Evolutionary conservation across 1,140 invertebrate genomes (phyloP).

Genomic region (Elymnias hypermnestra): DNA sequence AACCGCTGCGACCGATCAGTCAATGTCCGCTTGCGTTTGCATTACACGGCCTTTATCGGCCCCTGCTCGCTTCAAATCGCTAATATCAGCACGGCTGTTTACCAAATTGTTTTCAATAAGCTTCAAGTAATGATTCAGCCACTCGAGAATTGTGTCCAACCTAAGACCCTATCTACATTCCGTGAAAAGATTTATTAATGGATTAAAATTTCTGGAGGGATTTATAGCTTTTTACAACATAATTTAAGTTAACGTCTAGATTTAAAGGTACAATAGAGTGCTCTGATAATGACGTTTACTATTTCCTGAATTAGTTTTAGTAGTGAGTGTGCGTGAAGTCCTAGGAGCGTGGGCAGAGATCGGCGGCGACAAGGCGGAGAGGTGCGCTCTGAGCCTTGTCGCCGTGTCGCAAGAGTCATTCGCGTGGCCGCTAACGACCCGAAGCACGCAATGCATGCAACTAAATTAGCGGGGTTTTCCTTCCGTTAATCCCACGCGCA

Average conservation of each 20-base stretch:
- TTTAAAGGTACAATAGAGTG: slow-evolving; percentile 43
- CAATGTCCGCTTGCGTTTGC: slow-evolving; percentile 68
- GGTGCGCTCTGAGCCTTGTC: slow-evolving; percentile 21
- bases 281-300: slow-evolving; percentile 44
- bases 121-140: slow-evolving; percentile 60
- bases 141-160: slow-evolving; percentile 33
- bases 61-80: slow-evolving; percentile 60
- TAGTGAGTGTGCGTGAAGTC: slow-evolving; percentile 16
- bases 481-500: slow-evolving; percentile 55
- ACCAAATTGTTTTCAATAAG: slow-evolving; percentile 73
- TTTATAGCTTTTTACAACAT: slow-evolving; percentile 66
- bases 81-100: slow-evolving; percentile 66
- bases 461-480: slow-evolving; percentile 66
- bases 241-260: slow-evolving; percentile 56
- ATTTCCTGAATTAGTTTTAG: slow-evolving; percentile 18
- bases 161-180: slow-evolving; percentile 45
- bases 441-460: slow-evolving; percentile 46
- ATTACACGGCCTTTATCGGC: slow-evolving; percentile 71
- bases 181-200: slow-evolving; percentile 41
- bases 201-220: slow-evolving; percentile 55
- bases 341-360: slow-evolving; percentile 36
- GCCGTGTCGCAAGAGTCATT: slow-evolving; percentile 26
- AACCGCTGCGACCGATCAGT: slow-evolving; percentile 67
- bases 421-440: slow-evolving; percentile 45
- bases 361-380: slow-evolving; percentile 29